Evolutionary conservation across 2,113 vertebrate genomes (phyloP).

Genomic region (Nanorana parkeri): DNA sequence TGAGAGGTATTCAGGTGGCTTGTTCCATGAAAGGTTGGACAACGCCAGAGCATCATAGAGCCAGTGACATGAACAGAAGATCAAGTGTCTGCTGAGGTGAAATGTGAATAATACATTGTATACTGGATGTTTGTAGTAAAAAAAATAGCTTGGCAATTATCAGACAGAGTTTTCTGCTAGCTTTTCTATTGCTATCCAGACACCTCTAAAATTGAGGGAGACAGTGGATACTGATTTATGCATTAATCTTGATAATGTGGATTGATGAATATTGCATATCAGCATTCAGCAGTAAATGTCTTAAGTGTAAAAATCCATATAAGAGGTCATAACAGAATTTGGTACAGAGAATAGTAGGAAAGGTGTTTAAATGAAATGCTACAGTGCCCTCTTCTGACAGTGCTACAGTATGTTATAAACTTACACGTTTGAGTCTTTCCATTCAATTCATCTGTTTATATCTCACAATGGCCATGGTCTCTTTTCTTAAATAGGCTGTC

Average conservation of each 20-base stretch:
- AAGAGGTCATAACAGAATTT: constrained; percentile 45
- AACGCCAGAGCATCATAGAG: not conserved
- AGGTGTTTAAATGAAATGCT: not conserved
- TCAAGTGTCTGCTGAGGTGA: constrained; percentile 9
- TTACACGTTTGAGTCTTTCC: no score
- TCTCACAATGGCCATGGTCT: no score
- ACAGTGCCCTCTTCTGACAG: constrained; percentile 38
- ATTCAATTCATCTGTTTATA: no score
- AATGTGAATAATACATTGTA: not conserved
- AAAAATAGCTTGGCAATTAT: no score
- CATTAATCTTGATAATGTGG: constrained; percentile 38
- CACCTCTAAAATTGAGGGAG: constrained; percentile 13
- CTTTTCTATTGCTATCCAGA: not conserved
- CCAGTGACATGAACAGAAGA: constrained; percentile 16
- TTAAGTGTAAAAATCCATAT: constrained; percentile 48
- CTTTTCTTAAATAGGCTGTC: no score
- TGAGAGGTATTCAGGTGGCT: constrained; percentile 22
- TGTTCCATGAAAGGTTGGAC: constrained; percentile 15
- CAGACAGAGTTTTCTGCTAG: not conserved
- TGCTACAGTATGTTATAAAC: not conserved
- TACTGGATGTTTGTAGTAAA: not conserved
- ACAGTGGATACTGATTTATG: constrained; percentile 23
- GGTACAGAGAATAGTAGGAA: not conserved
- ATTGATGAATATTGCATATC: constrained; percentile 48
- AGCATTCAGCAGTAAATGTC: constrained; percentile 12